Conservation (phyloP, 1,140 invertebrate species). For the Macrosteles quadrilineatus region DNA sequence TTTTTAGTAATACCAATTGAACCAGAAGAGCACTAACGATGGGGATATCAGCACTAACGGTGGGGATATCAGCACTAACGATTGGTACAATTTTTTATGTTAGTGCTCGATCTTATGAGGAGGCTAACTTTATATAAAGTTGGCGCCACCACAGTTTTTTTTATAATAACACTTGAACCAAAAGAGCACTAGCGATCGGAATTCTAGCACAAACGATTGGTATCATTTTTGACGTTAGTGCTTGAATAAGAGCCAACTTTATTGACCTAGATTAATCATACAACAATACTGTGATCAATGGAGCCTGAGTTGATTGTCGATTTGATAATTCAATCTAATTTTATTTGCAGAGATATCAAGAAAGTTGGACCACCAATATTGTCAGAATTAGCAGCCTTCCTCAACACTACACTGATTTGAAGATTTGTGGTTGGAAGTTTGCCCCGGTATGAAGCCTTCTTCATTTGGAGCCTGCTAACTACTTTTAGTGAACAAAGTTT, state of each 20-base stretch:
- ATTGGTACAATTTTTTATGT: not conserved
- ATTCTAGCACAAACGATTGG: not conserved
- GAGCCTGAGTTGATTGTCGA: not conserved
- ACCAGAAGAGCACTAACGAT: too few species aligned
- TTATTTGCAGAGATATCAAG: slow-evolving; percentile 4
- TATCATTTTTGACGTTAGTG: too few species aligned
- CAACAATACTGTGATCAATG: not conserved
- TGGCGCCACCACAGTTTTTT: too few species aligned
- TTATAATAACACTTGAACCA: not conserved
- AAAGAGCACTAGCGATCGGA: not conserved
- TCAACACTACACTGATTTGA: not conserved
- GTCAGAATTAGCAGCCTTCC: not conserved
- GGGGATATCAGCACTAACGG: not conserved
- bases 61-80: not conserved
- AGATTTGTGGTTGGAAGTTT: too few species aligned
- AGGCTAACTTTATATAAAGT: too few species aligned
- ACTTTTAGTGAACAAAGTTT: too few species aligned
- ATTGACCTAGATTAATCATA: not conserved
- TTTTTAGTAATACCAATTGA: not conserved
- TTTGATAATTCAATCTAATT: not conserved
- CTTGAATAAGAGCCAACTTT: not conserved
- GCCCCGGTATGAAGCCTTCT: too few species aligned
- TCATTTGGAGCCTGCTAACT: too few species aligned
- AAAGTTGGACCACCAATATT: not conserved
- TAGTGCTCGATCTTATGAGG: too few species aligned